These are phyloP conservation scores for Sycophila sp. DNA, from an alignment of 1,140 invertebrate genomes.

Conservation along the genomic window DNA sequence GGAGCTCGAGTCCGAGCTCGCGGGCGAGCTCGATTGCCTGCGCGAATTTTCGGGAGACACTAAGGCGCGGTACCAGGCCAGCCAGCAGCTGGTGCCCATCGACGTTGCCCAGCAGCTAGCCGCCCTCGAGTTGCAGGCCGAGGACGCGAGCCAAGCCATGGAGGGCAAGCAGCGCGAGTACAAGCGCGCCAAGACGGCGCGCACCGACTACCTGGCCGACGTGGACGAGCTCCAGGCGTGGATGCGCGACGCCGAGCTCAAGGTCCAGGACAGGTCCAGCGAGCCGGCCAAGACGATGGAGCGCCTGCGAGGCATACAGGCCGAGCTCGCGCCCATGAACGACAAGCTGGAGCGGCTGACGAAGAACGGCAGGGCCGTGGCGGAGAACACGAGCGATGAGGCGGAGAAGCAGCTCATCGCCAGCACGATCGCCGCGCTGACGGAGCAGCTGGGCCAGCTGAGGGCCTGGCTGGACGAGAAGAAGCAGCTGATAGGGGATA, in stretches of 20 bases:
- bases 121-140: constrained; percentile 80
- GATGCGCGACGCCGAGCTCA: constrained; percentile 83
- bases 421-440: constrained; percentile 78
- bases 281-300: constrained; percentile 82
- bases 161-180: constrained; percentile 88
- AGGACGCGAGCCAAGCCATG: constrained; percentile 80
- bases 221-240: constrained; percentile 84
- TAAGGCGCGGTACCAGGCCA: constrained; percentile 75
- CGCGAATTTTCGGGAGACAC: constrained; percentile 74
- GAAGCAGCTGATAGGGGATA: constrained; percentile 85
- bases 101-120: constrained; percentile 82
- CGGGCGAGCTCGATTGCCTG: constrained; percentile 68
- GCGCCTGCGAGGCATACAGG: constrained; percentile 78
- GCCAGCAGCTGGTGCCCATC: constrained; percentile 75
- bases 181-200: constrained; percentile 82
- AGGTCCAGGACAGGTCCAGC: constrained; percentile 82
- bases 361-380: constrained; percentile 80
- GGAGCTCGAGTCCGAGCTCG: constrained; percentile 64
- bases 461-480: constrained; percentile 82
- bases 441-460: constrained; percentile 81
- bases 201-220: constrained; percentile 81
- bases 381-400: constrained; percentile 81
- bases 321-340: constrained; percentile 75
- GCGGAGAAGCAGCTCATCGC: constrained; percentile 80
- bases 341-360: constrained; percentile 83